Conservation (phyloP, 2,888 invertebrate genomes). For the Aspidiotus rigidus region DNA sequence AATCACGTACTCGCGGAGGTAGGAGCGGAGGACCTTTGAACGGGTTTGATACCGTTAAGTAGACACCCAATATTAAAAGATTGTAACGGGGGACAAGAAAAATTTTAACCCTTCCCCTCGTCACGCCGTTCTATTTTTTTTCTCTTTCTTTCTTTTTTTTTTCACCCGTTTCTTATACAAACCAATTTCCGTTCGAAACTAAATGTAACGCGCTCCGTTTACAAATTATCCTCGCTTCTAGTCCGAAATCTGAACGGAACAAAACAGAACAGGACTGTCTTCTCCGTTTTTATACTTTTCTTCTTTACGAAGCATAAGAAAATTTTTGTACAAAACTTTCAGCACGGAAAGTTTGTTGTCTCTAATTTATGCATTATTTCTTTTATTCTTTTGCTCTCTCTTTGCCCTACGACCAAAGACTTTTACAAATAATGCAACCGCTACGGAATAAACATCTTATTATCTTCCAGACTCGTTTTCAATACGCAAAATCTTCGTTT, state of each 20-base stretch:
- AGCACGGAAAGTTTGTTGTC: neutral
- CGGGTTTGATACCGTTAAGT: conserved; percentile 33
- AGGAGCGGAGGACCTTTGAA: conserved; percentile 21
- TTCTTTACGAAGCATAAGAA: neutral
- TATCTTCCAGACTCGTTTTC: conserved; percentile 7
- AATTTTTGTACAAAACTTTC: neutral
- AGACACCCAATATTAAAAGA: conserved; percentile 29
- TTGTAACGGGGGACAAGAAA: conserved; percentile 28
- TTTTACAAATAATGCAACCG: conserved; percentile 23
- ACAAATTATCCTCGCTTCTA: conserved; percentile 27
- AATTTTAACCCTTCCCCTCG: conserved; percentile 6
- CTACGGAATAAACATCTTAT: conserved; percentile 12
- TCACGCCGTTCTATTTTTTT: neutral
- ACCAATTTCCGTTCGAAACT: conserved; percentile 32
- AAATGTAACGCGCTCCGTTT: conserved; percentile 31
- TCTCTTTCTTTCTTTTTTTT: conserved; percentile 7
- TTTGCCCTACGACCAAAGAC: conserved; percentile 5
- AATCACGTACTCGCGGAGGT: conserved; percentile 22
- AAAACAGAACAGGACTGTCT: conserved; percentile 10
- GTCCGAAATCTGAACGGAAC: conserved; percentile 24
- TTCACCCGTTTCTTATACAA: conserved; percentile 29
- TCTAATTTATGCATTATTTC: conserved; percentile 25
- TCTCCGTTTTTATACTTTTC: neutral
- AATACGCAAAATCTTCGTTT: no score
- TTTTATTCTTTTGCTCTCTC: conserved; percentile 5